Conservation (phyloP, 2,113 vertebrate species). For the Mormyrus iriodes region DNA sequence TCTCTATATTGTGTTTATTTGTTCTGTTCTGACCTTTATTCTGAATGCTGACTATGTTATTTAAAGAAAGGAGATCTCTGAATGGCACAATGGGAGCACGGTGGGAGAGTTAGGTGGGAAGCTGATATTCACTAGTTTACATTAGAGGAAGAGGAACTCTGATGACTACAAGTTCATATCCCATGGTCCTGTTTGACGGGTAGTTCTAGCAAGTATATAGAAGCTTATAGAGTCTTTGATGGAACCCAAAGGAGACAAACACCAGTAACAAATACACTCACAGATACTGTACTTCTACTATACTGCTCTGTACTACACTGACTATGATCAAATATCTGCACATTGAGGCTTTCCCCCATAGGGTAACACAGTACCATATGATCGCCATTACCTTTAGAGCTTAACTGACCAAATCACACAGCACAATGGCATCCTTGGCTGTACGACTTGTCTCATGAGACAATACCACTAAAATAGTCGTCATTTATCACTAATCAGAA, state of each 20-base stretch:
- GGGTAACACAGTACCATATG: neutral
- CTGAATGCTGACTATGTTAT: neutral
- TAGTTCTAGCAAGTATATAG: neutral
- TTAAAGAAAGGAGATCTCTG: neutral
- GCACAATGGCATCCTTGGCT: neutral
- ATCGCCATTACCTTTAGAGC: neutral
- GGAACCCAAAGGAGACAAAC: neutral
- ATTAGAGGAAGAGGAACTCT: neutral
- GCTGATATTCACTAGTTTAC: neutral
- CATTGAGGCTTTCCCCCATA: neutral
- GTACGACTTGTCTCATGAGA: neutral
- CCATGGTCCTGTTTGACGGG: neutral
- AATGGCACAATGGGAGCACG: neutral
- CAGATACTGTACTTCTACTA: neutral
- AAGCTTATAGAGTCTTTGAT: neutral
- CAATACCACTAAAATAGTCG: neutral
- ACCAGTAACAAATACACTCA: neutral
- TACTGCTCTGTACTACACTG: neutral
- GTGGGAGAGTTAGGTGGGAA: neutral
- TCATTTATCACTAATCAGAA: neutral
- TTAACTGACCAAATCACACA: neutral
- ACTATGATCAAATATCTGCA: neutral
- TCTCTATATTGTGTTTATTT: conserved; percentile 3
- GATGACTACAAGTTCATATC: neutral
- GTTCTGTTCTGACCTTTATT: neutral